Evolutionary conservation across 2,888 invertebrate genomes (phyloP), one percentile per base, ranked within the genome.

Genomic region (Pseudolycoriella hygida): DNA sequence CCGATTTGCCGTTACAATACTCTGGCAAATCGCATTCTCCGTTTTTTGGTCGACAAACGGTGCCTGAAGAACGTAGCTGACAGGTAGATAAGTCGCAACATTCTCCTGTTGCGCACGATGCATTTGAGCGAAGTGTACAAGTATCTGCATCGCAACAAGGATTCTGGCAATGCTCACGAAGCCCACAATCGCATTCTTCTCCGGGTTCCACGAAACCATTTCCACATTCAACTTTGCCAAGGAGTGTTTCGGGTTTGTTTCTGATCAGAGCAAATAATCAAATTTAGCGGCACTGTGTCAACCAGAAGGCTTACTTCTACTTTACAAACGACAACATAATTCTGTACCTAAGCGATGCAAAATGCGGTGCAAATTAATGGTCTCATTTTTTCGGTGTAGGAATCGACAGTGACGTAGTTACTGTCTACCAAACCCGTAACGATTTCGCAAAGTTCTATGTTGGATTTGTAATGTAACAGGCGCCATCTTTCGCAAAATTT

Each of bases 151-250:
- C 77, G 59, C 92, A 93, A 58, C 92, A 93, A 8, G 77, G 74
- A 65, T 79, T 90, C 57, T 77, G 77, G 69, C 86, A 93, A 64
- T 73, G 78, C 60, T 76, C 71, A 40, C 73, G 76, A 57, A 76
- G 64, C 3, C 85, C 84, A 64, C 85, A 86, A 57, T 90, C 97
- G 67, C 97, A 98, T 60, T 97, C 86, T 61, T 98, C 97, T 2
- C 94, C 96, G 0, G 82, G 77, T 60, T 98, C 97, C 2, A 94
- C 84, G 64, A 96, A 92, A 0, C 93, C 93, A 66, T 98, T 98
- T 20, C 92, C 94, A 67, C 90, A 98, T 8, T 85, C 83, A 2
- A 89, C 88, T 25, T 85, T 82, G 38, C 78, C 81, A 61, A 85
- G 87, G 1, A 90, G 67, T 6, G 73, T 71, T 46, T 71, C 71